Percentiles rank a stretch among this genome's conserved stretches.
Conservation (phyloP, 2,888 invertebrate genomes). For the Trissolcus japonicus region DNA sequence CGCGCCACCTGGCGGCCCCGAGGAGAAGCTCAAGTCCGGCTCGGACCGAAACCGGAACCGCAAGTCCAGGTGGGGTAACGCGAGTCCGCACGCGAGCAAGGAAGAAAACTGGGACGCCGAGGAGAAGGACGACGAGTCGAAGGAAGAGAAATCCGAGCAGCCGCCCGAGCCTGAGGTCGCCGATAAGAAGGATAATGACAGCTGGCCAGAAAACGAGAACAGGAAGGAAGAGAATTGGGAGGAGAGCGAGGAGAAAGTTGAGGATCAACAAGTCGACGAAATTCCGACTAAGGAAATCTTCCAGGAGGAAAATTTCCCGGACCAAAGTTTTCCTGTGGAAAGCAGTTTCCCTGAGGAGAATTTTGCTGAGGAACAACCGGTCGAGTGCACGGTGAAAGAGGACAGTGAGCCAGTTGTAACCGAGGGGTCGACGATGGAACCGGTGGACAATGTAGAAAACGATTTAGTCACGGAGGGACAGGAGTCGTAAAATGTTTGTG, state of each 20-base stretch:
- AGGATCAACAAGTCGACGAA: too few relatives aligned
- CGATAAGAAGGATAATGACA: neutral
- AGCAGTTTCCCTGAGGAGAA: neutral
- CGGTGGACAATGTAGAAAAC: neutral
- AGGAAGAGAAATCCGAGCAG: neutral
- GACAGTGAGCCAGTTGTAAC: conserved; percentile 1
- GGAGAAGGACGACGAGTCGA: conserved; percentile 11
- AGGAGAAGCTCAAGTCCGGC: conserved; percentile 38
- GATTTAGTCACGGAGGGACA: conserved; percentile 8
- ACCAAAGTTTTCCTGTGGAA: neutral
- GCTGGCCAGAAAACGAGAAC: neutral
- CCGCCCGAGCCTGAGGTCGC: neutral
- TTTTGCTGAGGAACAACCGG: neutral
- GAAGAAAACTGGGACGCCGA: conserved; percentile 39
- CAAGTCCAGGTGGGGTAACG: conserved; percentile 68
- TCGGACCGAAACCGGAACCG: conserved; percentile 66
- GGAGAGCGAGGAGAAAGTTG: neutral
- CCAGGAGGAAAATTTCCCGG: too few relatives aligned
- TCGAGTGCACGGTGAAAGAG: neutral
- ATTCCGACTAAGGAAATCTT: too few relatives aligned
- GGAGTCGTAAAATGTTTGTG: conserved; percentile 15
- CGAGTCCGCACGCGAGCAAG: conserved; percentile 59
- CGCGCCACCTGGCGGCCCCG: conserved; percentile 50
- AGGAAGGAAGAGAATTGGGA: neutral
- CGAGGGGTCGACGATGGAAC: neutral